Evolutionary conservation across 2,797 vertebrate species (phyloP).

Genomic region (Mormyrus hasselquistii): DNA sequence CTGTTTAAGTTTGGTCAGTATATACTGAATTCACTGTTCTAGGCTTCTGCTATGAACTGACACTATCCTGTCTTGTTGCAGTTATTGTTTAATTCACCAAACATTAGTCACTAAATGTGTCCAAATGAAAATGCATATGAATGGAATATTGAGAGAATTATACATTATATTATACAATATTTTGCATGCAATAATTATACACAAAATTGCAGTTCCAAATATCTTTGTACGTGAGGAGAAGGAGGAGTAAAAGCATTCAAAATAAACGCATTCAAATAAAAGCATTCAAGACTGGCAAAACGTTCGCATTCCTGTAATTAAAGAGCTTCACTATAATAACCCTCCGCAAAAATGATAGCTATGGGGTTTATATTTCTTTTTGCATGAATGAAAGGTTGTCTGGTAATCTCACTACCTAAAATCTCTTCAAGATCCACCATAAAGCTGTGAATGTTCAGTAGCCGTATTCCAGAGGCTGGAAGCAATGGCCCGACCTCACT

Average conservation of each 20-base stretch:
- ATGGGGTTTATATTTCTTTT: slow-evolving; percentile 22
- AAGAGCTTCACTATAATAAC: slow-evolving; percentile 30
- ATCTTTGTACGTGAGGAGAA: not conserved
- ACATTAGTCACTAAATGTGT: not conserved
- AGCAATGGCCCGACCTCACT: slow-evolving; percentile 19
- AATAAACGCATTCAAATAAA: not conserved
- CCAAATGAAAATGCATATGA: not conserved
- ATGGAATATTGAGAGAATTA: not conserved
- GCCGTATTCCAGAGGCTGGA: slow-evolving; percentile 3
- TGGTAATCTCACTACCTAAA: slow-evolving; percentile 22
- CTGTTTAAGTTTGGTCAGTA: not conserved
- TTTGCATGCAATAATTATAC: not conserved
- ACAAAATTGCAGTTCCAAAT: not conserved
- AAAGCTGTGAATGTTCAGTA: slow-evolving; percentile 22
- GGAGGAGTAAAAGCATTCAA: not conserved
- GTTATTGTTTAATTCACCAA: not conserved
- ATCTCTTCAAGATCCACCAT: slow-evolving; percentile 30
- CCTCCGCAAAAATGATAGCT: slow-evolving; percentile 34
- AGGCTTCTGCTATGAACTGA: not conserved
- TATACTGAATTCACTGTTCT: not conserved
- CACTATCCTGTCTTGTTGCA: not conserved
- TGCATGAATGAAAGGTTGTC: slow-evolving; percentile 29
- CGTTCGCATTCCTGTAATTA: slow-evolving; percentile 13
- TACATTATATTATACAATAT: not conserved
- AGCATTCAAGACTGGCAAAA: not conserved